Percentiles rank a stretch among this genome's conserved stretches.
These are phyloP conservation scores for Xenopus petersii DNA, from an alignment of 2,797 vertebrate species.

Conservation along the genomic window DNA sequence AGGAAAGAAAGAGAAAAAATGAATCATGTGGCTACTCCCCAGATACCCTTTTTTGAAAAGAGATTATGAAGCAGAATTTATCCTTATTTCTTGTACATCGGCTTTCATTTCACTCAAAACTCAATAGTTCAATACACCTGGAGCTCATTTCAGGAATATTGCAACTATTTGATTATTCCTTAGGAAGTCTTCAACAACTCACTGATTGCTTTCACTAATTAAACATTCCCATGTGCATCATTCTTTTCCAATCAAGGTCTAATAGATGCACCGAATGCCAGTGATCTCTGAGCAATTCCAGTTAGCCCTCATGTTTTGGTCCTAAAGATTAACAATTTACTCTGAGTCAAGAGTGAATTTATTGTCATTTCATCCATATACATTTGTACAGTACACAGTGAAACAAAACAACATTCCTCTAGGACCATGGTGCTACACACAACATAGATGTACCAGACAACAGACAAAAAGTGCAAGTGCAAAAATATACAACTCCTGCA, in stretches of 20 bases:
- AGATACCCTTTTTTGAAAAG: no score
- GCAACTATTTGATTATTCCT: conserved; percentile 36
- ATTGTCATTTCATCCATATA: no score
- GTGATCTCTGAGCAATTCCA: conserved; percentile 13
- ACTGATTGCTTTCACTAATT: conserved; percentile 47
- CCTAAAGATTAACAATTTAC: not conserved
- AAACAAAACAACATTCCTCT: no score
- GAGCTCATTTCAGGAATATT: conserved; percentile 36
- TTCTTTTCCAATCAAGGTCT: conserved; percentile 42
- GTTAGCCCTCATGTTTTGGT: not conserved
- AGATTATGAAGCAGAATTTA: conserved; percentile 16
- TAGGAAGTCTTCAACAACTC: conserved; percentile 33
- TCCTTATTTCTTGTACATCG: conserved; percentile 4
- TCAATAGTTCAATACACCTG: conserved; percentile 39
- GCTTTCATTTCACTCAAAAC: conserved; percentile 19
- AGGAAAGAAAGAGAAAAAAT: no score
- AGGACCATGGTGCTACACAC: no score
- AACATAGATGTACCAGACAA: no score
- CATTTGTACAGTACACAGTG: no score
- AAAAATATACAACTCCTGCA: no score
- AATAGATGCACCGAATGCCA: conserved; percentile 31
- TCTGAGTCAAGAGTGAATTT: no score
- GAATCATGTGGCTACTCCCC: no score
- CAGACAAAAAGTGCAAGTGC: no score
- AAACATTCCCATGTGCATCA: conserved; percentile 45